Base-by-base conservation (phyloP, 2,113 vertebrate genomes). In the Callocephalon fimbriatum region DNA sequence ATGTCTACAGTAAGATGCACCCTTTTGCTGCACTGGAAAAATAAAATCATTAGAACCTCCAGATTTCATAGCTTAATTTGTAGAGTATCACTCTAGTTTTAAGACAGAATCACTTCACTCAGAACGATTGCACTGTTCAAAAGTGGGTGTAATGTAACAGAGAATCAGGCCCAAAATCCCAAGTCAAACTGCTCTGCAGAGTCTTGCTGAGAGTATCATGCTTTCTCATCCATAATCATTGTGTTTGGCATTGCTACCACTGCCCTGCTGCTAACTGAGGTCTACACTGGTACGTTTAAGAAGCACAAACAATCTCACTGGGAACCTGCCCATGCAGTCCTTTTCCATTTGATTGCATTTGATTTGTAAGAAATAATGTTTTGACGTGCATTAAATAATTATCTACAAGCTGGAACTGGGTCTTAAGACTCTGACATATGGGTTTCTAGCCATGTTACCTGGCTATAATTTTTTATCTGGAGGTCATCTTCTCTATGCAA, bases 401-500 rank as follows among this genome's bases (percentile, higher is more conserved):
- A 68, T 59, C 73, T 70, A 48, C 25, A 72, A 84, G 35, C n/a
- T 91, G 68, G 48, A 95, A 81, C n/a, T 19, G 77, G 35, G 25
- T 91, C 73, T 70, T 71, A 29, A 84, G 76, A 88, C n/a, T 90
- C 77, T 90, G 83, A 95, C 56, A 58, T 78, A 90, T 19, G 68
- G 91, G 45, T 78, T 91, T 91, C 88, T 78, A 95, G 32, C 59
- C 58, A 85, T 75, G 37, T 17, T 65, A 87, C n/a, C 48, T 87
- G 59, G 7, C 15, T 95, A 31, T 87, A 85, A 87, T 93, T 96
- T 95, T 95, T 96, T 70, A 93, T 95, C 48, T 78, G 63, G 48
- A 95, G 27, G 27, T 16, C 75, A 82, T 86, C 73, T 95, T 88
- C 70, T 47, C 68, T 91, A 27, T 37, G 31, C 22, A 75, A 80